A percentile compares a stretch with the other conserved stretches of the same genome.
These are phyloP conservation scores for Drosophila barbarae DNA, from an alignment of 2,888 invertebrate genomes.

Conservation along the genomic window DNA sequence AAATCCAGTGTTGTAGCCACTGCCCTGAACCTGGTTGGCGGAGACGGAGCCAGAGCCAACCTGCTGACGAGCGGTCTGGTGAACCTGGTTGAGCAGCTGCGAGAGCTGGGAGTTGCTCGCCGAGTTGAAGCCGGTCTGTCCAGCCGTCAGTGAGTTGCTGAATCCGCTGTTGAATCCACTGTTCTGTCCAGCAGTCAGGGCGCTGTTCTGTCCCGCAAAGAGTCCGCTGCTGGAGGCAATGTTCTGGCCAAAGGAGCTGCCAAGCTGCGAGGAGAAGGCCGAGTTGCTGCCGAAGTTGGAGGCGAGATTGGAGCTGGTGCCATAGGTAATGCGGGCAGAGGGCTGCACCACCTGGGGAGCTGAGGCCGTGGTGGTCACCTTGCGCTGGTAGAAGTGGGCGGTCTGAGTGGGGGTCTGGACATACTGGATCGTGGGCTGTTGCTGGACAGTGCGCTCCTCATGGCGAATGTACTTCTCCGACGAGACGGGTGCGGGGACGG, in stretches of 20 bases:
- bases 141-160: conserved; percentile 10
- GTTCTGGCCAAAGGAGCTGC: conserved; percentile 41
- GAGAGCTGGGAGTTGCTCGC: conserved; percentile 55
- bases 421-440: conserved; percentile 55
- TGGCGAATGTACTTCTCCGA: conserved; percentile 73
- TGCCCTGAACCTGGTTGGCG: conserved; percentile 35
- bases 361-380: conserved; percentile 58
- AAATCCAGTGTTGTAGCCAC: conserved; percentile 37
- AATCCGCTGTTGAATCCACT: conserved; percentile 32
- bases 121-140: neutral
- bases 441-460: conserved; percentile 65
- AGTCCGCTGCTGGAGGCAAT: conserved; percentile 25
- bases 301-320: conserved; percentile 41
- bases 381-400: conserved; percentile 71
- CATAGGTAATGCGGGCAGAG: conserved; percentile 40
- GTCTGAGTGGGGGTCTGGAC: conserved; percentile 51
- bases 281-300: conserved; percentile 52
- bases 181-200: conserved; percentile 27
- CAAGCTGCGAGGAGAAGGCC: conserved; percentile 52
- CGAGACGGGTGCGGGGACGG: conserved; percentile 53
- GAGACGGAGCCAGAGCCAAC: conserved; percentile 54
- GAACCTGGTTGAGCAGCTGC: conserved; percentile 75
- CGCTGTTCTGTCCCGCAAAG: conserved; percentile 33
- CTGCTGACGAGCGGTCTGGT: conserved; percentile 76
- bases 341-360: conserved; percentile 60